Evolutionary conservation across 1,140 invertebrate species (phyloP).

Genomic region (Solen grandis): DNA sequence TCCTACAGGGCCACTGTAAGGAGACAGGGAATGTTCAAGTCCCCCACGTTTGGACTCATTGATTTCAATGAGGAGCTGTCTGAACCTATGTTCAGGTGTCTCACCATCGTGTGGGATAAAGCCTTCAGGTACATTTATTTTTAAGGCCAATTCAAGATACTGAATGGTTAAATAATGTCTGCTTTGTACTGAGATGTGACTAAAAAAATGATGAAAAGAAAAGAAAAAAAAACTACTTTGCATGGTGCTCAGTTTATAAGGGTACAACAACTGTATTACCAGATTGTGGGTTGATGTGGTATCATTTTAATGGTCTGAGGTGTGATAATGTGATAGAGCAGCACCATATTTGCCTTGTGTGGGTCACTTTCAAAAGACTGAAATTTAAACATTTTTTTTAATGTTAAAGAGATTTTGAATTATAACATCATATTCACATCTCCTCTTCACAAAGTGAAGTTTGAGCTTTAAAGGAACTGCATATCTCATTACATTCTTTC

Average conservation of each 20-base stretch:
- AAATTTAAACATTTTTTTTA: too few relatives aligned
- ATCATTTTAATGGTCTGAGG: too few relatives aligned
- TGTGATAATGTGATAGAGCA: too few relatives aligned
- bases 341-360: too few relatives aligned
- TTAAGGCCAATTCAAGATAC: too few relatives aligned
- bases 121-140: conserved; percentile 55
- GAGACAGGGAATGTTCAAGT: conserved; percentile 37
- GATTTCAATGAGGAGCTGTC: conserved; percentile 59
- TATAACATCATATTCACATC: too few relatives aligned
- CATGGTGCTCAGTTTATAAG: neutral
- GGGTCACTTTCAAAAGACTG: too few relatives aligned
- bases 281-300: neutral
- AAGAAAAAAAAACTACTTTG: neutral
- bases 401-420: too few relatives aligned
- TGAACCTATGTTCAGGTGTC: conserved; percentile 43
- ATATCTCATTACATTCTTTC: too few relatives aligned
- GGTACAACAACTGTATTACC: neutral
- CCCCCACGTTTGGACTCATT: conserved; percentile 39
- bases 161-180: neutral
- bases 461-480: too few relatives aligned
- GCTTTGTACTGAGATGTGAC: neutral
- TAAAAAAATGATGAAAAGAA: neutral
- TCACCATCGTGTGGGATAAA: conserved; percentile 53
- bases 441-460: too few relatives aligned
- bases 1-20: conserved; percentile 53